Percentiles rank a stretch among this genome's conserved stretches.
These are phyloP conservation scores for Acrocephalus scirpaceus DNA, from an alignment of 2,797 vertebrate genomes.

Conservation along the genomic window DNA sequence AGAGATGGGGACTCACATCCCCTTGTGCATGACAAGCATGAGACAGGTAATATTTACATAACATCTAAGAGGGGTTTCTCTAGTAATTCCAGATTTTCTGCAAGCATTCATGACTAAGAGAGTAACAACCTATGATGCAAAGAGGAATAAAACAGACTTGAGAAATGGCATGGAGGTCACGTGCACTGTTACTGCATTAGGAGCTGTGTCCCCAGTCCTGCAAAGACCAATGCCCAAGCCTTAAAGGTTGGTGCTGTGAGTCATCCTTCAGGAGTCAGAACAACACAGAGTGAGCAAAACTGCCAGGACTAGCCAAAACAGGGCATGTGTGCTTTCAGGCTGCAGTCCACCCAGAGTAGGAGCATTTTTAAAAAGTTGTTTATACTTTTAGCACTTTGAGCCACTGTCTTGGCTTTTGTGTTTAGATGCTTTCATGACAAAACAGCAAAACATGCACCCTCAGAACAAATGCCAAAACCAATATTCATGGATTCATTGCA, in stretches of 20 bases:
- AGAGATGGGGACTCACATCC: not conserved
- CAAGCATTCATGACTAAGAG: not conserved
- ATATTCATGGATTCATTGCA: not conserved
- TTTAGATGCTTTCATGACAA: not conserved
- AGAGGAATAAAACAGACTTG: not conserved
- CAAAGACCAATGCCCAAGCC: not conserved
- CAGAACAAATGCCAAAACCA: not conserved
- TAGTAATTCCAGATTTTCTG: not conserved
- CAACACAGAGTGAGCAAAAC: not conserved
- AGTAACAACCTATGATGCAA: not conserved
- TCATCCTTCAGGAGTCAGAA: not conserved
- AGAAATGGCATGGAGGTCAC: fast-evolving
- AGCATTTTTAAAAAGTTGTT: not conserved
- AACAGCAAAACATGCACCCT: not conserved
- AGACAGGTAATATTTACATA: fast-evolving
- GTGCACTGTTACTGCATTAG: not conserved
- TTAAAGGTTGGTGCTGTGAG: not conserved
- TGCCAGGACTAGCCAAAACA: not conserved
- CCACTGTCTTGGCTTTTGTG: not conserved
- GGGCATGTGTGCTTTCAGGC: not conserved
- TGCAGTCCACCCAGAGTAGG: not conserved
- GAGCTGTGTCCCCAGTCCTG: not conserved
- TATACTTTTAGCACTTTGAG: not conserved
- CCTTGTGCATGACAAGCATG: not conserved
- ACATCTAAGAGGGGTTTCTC: not conserved